Conservation (phyloP, 2,797 vertebrate species). For the Garrulus glandarius region DNA sequence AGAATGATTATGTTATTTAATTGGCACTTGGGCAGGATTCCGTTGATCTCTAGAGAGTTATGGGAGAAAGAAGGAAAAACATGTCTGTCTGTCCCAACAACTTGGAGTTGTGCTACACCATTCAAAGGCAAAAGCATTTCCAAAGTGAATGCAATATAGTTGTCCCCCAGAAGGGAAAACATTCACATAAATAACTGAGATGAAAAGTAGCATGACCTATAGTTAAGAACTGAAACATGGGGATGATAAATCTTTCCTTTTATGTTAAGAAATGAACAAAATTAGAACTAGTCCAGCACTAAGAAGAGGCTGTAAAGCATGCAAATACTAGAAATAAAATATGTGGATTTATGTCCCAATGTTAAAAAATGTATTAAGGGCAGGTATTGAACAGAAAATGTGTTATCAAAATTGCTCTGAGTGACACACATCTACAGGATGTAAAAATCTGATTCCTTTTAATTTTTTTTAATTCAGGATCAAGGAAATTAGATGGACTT, state of each 20-base stretch:
- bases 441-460: neutral
- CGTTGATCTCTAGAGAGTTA: neutral
- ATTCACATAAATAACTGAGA: neutral
- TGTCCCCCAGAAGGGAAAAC: neutral
- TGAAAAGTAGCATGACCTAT: neutral
- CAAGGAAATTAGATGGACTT: neutral
- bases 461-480: neutral
- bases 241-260: neutral
- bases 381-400: neutral
- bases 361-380: neutral
- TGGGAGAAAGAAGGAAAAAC: neutral
- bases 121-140: neutral
- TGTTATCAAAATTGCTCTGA: neutral
- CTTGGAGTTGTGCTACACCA: neutral
- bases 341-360: neutral
- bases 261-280: constrained; percentile 17
- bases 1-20: neutral
- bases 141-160: neutral
- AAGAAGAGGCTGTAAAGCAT: neutral
- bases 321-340: neutral
- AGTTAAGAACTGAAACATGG: neutral
- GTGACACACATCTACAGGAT: neutral
- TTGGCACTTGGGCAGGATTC: neutral
- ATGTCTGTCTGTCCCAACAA: neutral
- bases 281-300: neutral